A percentile compares a stretch with the other conserved stretches of the same genome.
phyloP scores from a whole-genome alignment of 2,797 vertebrate genomes.

The Eutrigla gurnardus region DNA sequence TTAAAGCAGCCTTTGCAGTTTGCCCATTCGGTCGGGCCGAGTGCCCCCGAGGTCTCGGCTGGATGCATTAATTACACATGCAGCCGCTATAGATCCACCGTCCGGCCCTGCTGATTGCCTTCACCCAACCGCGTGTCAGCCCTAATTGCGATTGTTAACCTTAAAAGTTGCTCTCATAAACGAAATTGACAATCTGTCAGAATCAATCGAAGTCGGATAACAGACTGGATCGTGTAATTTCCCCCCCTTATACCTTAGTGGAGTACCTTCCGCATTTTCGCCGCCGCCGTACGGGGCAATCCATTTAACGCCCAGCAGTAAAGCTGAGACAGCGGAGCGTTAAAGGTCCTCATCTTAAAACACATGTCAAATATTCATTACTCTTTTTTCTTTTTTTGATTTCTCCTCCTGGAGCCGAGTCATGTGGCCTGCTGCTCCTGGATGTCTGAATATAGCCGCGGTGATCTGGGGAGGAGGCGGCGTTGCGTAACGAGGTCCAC shows the following conservation, averaged over 20 bases:
- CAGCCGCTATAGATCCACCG: constrained; percentile 65
- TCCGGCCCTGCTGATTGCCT: constrained; percentile 69
- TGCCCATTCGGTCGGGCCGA: constrained; percentile 28
- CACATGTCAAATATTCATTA: constrained; percentile 63
- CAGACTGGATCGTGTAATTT: constrained; percentile 60
- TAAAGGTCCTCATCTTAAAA: constrained; percentile 53
- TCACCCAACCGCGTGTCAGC: constrained; percentile 62
- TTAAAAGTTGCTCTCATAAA: constrained; percentile 76
- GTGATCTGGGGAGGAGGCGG: constrained; percentile 37
- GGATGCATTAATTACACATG: constrained; percentile 72
- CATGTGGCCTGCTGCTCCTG: constrained; percentile 33
- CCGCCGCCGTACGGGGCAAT: not conserved
- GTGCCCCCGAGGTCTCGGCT: constrained; percentile 5
- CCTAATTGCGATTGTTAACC: constrained; percentile 78
- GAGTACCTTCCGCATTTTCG: constrained; percentile 42
- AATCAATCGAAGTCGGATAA: constrained; percentile 51
- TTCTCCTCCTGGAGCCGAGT: constrained; percentile 3
- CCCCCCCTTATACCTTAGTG: constrained; percentile 41
- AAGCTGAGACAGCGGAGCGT: constrained; percentile 58
- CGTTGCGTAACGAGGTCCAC: constrained; percentile 61
- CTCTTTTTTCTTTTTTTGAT: constrained; percentile 1
- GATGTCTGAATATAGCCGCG: constrained; percentile 52
- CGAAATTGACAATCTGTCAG: constrained; percentile 76
- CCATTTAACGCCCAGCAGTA: constrained; percentile 37
- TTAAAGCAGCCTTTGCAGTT: constrained; percentile 38